Base-by-base conservation (phyloP, 2,797 vertebrate genomes). In the Leuciscus waleckii region DNA sequence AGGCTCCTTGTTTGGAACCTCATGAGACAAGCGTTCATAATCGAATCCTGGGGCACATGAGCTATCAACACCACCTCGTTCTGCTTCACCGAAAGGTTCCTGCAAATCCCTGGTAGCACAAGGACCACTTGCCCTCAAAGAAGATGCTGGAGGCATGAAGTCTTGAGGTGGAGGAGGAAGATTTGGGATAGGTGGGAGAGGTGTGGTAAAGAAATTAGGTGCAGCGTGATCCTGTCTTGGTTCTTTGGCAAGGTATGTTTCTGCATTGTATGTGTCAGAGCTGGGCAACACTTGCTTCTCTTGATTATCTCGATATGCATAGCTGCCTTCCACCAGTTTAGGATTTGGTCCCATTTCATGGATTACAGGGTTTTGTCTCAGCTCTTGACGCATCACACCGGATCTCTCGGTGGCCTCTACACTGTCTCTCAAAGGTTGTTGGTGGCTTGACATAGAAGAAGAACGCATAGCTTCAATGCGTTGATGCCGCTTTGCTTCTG, bases 331-430 rank as follows among this genome's bases (percentile, higher is more conserved):
- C 26, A 87, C 58, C 61, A 87, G 82, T 74, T 87, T 86, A 1
- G 85, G 82, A 87, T 68, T 87, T 91, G 87, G 1, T 93, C 87
- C 0, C 90, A 79, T 21, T 26, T 85, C 79, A 26, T 32, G 78
- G 21, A 23, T 51, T 49, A 19, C 14, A 41, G 74, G 49, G 65
- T 82, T 87, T 8, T 69, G 37, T 54, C 65, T 75, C 7, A 19
- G 29, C 13, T 93, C 94, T 73, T 96, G 96, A 74, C 93, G 94
- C 56, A 95, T 89, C 5, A 94, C 92, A 1, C 95, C 93, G 85
- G 96, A 94, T 86, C 95, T 95, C 67, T 96, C 96, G 54, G 93
- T 92, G 0, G 94, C 94, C 91, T 96, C 43, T 23, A 21, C 10
- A 29, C 8, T 54, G 46, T 95, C 11, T 94, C 23, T 74, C 9